phyloP scores from a whole-genome alignment of 2,797 vertebrate genomes.

The Thaleichthys pacificus region DNA sequence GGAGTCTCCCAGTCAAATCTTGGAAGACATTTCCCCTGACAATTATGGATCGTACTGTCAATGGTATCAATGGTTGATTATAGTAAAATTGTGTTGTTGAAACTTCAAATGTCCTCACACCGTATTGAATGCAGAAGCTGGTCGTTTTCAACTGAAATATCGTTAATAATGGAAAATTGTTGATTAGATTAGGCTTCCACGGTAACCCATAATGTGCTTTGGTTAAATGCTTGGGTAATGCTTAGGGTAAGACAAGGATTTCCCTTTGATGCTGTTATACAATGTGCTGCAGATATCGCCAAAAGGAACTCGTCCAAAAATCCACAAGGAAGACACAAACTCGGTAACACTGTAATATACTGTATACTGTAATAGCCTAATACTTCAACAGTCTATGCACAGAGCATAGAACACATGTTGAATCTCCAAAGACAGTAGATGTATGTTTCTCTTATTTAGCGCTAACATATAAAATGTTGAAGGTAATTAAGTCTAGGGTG shows the following conservation, averaged over 20 bases:
- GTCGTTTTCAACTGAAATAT: too few species aligned
- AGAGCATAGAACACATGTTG: constrained; percentile 14
- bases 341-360: constrained; percentile 17
- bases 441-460: constrained; percentile 5
- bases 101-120: too few species aligned
- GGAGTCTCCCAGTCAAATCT: too few species aligned
- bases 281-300: constrained; percentile 9
- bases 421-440: background rate
- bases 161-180: too few species aligned
- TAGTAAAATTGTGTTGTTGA: too few species aligned
- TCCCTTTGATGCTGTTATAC: constrained; percentile 15
- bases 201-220: constrained; percentile 12
- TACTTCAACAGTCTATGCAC: constrained; percentile 4
- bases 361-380: constrained; percentile 9
- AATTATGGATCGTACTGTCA: too few species aligned
- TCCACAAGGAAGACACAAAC: constrained; percentile 16
- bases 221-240: constrained; percentile 3
- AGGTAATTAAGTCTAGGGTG: constrained; percentile 2
- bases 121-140: too few species aligned
- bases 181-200: too few species aligned
- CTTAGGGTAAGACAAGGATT: constrained; percentile 9
- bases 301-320: constrained; percentile 17
- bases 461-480: background rate
- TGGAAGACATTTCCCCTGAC: too few species aligned
- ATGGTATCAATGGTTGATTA: too few species aligned